Conservation (phyloP, 2,113 vertebrate genomes). For the Chaenocephalus aceratus region DNA sequence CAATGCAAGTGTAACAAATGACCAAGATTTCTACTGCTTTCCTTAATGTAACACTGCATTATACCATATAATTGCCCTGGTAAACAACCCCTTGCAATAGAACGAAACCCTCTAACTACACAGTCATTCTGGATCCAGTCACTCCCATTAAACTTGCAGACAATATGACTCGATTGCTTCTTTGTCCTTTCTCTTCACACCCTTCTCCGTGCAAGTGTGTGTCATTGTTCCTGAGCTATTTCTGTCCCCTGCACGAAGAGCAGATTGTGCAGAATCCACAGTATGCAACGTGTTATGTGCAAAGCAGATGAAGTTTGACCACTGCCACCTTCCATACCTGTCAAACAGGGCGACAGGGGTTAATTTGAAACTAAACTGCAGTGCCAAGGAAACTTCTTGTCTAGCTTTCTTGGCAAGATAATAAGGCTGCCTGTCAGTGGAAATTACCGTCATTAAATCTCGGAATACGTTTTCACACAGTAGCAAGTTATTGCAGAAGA, state of each 20-base stretch:
- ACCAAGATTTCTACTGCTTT: not conserved
- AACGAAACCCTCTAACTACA: conserved; percentile 3
- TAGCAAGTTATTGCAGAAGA: conserved; percentile 48
- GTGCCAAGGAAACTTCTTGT: conserved; percentile 49
- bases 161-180: not conserved
- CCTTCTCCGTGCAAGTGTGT: conserved; percentile 11
- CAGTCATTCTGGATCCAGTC: conserved; percentile 2
- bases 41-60: conserved; percentile 17
- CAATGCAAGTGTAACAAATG: conserved; percentile 5
- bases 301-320: conserved; percentile 59
- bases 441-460: conserved; percentile 52
- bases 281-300: conserved; percentile 39
- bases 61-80: not conserved
- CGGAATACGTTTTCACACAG: conserved; percentile 36
- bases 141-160: not conserved
- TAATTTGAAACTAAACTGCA: conserved; percentile 72
- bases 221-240: conserved; percentile 31
- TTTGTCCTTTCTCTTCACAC: conserved; percentile 24
- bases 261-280: conserved; percentile 12
- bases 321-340: conserved; percentile 46
- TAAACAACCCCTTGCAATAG: conserved; percentile 2
- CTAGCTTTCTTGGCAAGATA: conserved; percentile 46
- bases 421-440: conserved; percentile 58
- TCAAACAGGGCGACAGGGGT: conserved; percentile 57
- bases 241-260: not conserved